Conservation (phyloP, 1,140 invertebrate genomes). For the Trichonephila inaurata region DNA sequence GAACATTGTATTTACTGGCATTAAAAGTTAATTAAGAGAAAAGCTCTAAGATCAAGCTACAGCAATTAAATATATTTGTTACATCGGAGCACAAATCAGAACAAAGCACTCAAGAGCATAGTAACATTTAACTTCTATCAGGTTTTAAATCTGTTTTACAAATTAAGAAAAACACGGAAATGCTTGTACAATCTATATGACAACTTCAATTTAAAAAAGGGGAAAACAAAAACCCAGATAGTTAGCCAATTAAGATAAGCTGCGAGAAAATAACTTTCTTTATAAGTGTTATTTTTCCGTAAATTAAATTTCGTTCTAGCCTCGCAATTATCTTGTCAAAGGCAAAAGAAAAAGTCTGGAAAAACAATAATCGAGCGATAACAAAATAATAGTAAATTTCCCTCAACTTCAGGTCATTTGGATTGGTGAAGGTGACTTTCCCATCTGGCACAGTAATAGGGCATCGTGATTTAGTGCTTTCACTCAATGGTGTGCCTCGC, state of each 20-base stretch:
- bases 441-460: not conserved
- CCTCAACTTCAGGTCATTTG: not conserved
- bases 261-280: not conserved
- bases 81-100: not conserved
- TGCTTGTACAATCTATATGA: not conserved
- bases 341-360: not conserved
- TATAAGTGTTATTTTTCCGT: conserved; percentile 18
- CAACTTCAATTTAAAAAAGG: not conserved
- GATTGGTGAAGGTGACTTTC: not conserved
- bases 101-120: not conserved
- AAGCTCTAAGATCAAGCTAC: not conserved
- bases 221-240: not conserved
- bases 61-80: conserved; percentile 16
- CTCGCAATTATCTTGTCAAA: conserved; percentile 53
- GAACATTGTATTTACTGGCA: not conserved
- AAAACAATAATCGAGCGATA: conserved; percentile 18
- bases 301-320: conserved; percentile 62
- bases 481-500: not conserved
- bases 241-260: conserved; percentile 23
- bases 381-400: not conserved
- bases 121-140: not conserved
- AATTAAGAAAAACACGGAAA: not conserved
- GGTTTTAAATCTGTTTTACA: conserved; percentile 18
- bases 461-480: not conserved
- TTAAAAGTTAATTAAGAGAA: conserved; percentile 8